Evolutionary conservation across 2,113 vertebrate genomes (phyloP), one percentile per base, ranked within the genome.

Genomic region (Siniperca chuatsi): DNA sequence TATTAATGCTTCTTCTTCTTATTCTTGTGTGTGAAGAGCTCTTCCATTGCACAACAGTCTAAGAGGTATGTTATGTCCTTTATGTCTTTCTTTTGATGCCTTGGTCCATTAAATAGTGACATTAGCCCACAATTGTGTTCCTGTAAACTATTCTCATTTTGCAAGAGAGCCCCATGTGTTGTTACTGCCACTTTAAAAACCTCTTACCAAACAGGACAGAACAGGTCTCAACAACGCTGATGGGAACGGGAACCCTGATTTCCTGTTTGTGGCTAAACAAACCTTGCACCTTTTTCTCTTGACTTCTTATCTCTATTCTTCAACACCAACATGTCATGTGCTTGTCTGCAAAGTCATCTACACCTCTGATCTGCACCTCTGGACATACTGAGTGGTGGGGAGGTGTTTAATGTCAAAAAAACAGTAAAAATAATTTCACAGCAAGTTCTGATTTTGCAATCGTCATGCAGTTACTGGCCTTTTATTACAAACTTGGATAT

Each of bases 211-310:
- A 52, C 69, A 84, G 55, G 75, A 79, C 64, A 82, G n/a, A 6
- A 37, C 35, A 37, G 35, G 71, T 55, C 80, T 60, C 68, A 61
- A 58, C 20, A 20, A 23, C 35, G 55, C 75, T 78, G 67, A 75
- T 48, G 71, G 68, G 52, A 83, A 58, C 25, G 71, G 68, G 52
- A 83, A 58, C 25, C 35, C 69, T 50, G 25, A 87, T 62, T 89
- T 82, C 78, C 79, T 85, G 69, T 85, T 89, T 83, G 75, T 75
- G 37, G 72, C 40, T 46, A 37, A 85, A 86, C 72, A 89, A 85
- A 89, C 21, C 7, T 20, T 23, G 9, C 33, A 35, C n/a, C 66
- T 25, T 68, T 84, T 81, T 67, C 65, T 80, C 33, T 57, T 46
- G 33, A 72, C 44, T 74, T 29, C 29, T 62, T 0, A n/a, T 15